Conservation (phyloP, 2,888 invertebrate species). For the Hanleya hanleyi region DNA sequence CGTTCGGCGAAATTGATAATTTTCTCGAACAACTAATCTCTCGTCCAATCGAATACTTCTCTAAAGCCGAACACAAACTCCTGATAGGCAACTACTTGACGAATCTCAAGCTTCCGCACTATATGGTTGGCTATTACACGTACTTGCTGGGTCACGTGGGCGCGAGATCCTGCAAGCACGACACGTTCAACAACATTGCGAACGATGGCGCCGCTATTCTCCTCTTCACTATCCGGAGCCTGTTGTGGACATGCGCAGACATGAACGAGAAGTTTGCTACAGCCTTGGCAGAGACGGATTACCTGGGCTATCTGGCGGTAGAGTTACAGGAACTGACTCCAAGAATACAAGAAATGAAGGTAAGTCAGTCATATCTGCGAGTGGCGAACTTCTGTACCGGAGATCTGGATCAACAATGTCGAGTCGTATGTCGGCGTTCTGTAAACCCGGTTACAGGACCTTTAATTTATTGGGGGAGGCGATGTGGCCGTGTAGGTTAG, state of each 20-base stretch:
- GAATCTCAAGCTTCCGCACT: not conserved
- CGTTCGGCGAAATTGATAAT: not conserved
- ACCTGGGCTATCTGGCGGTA: not conserved
- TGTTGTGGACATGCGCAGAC: not conserved
- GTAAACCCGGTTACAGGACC: too few relatives aligned
- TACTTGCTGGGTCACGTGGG: not conserved
- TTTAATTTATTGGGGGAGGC: too few relatives aligned
- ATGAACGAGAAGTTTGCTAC: not conserved
- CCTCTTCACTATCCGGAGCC: not conserved
- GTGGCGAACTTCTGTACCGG: too few relatives aligned
- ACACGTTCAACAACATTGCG: not conserved
- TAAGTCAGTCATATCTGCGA: not conserved
- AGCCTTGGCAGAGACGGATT: not conserved
- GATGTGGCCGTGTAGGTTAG: too few relatives aligned
- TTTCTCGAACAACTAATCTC: not conserved
- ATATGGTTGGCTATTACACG: conserved; percentile 1
- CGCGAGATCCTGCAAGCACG: not conserved
- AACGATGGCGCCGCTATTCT: not conserved
- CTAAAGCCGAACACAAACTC: not conserved
- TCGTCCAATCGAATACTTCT: not conserved
- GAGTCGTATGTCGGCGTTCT: too few relatives aligned
- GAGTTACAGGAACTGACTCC: not conserved
- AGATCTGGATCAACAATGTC: too few relatives aligned
- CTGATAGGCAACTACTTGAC: not conserved
- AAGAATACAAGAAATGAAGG: not conserved